Conservation (phyloP, 2,888 invertebrate species). For the Drosophila dives region DNA sequence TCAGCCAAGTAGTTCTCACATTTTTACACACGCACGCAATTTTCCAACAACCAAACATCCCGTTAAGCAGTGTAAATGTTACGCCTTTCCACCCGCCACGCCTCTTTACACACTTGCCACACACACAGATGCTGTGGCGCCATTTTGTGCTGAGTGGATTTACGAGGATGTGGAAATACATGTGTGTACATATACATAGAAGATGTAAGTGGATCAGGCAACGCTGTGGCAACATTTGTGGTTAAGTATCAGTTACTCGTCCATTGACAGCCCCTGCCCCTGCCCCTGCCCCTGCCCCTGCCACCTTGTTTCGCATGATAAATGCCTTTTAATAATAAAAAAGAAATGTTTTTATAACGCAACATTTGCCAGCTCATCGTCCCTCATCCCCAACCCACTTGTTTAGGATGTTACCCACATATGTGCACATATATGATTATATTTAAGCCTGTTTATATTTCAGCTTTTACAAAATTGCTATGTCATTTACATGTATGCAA, state of each 20-base stretch:
- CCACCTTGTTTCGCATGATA: constrained; percentile 59
- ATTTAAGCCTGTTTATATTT: constrained; percentile 3
- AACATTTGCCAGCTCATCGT: constrained; percentile 26
- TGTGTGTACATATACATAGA: neutral
- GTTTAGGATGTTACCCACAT: neutral
- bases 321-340: constrained; percentile 78
- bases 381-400: neutral
- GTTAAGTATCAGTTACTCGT: constrained; percentile 70
- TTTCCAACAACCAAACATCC: constrained; percentile 47
- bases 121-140: constrained; percentile 61
- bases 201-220: constrained; percentile 7
- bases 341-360: constrained; percentile 43
- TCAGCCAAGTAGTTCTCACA: constrained; percentile 59
- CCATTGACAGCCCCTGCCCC: constrained; percentile 59
- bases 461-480: constrained; percentile 8
- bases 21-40: constrained; percentile 59
- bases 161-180: constrained; percentile 56
- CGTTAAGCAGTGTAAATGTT: constrained; percentile 37
- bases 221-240: constrained; percentile 76
- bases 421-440: neutral
- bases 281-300: constrained; percentile 16
- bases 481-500: constrained; percentile 4
- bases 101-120: constrained; percentile 53
- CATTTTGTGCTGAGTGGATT: constrained; percentile 73
- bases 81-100: constrained; percentile 35